Evolutionary conservation across 2,113 vertebrate genomes (phyloP), one percentile per base, ranked within the genome.

Genomic region (Ptilorrhoa leucosticta): DNA sequence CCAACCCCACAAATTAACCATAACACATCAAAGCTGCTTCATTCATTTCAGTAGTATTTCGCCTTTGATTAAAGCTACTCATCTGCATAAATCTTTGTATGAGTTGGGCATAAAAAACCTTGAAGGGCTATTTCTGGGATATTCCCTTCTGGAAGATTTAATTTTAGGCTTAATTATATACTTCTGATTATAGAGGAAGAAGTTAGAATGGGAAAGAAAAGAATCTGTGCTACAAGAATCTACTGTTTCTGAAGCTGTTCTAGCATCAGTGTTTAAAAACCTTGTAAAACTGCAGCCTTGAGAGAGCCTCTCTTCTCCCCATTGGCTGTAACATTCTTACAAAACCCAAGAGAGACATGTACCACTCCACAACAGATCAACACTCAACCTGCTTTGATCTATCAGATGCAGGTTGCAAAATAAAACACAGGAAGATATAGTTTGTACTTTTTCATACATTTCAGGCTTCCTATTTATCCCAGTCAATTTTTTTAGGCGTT

Each of bases 111-210:
- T 13, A 63, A 87, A 87, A 94, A 71, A 90, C 75, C 70, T 64
- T 60, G 20, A 83, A 83, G 0, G 13, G 50, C 76, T 93, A 92
- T 96, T 97, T 96, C 76, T 93, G 73, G 64, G 45, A 92, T 75
- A 68, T 56, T 93, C 47, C 24, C 68, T 90, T 94, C 76, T 83
- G 68, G 35, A 93, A 93, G 91, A 73, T 89, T 92, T 96, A 87
- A 95, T 96, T 97, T 96, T 94, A 93, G 94, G 51, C 51, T 90
- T 90, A 94, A 96, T 97, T 94, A 97, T 65, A 87, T 53, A 54
- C 68, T 91, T 90, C 68, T 89, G 80, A 70, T 88, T 92, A 83
- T n/a, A 92, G 78, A 50, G 0, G 3, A 85, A 91, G 45, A 79
- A 72, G 57, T 58, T 40, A 76, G 68, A 90, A 89, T 14, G 30